Conservation (phyloP, 2,888 invertebrate species). For the Apamea epomidion region DNA sequence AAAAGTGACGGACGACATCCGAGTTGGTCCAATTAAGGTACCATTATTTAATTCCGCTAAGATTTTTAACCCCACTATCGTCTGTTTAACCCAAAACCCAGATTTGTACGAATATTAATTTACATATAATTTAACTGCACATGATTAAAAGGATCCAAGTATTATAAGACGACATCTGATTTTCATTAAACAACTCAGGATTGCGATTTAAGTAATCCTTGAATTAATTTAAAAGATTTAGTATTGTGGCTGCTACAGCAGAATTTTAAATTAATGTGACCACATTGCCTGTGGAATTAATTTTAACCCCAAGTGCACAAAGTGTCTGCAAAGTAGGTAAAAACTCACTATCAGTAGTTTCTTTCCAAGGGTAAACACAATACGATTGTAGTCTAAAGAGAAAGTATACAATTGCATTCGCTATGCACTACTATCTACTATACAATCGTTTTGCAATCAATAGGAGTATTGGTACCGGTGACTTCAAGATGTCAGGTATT, state of each 20-base stretch:
- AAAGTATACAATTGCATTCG: conserved; percentile 42
- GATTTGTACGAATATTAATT: conserved; percentile 22
- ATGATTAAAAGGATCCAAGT: conserved; percentile 47
- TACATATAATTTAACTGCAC: conserved; percentile 35
- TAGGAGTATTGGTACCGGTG: conserved; percentile 31
- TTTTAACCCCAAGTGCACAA: neutral
- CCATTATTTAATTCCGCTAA: neutral
- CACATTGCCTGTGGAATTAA: neutral
- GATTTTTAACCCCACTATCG: neutral
- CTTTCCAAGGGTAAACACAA: conserved; percentile 16
- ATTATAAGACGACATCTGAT: conserved; percentile 52
- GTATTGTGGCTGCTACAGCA: conserved; percentile 10
- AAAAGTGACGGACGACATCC: neutral
- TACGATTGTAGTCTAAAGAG: conserved; percentile 19
- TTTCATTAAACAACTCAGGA: conserved; percentile 49
- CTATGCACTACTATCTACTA: conserved; percentile 25
- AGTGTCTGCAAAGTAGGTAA: neutral
- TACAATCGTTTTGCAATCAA: conserved; percentile 45
- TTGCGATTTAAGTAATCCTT: conserved; percentile 28
- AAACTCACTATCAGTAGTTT: neutral
- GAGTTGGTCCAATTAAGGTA: neutral
- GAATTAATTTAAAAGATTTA: conserved; percentile 46
- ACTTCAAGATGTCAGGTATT: conserved; percentile 50
- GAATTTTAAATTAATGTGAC: conserved; percentile 17
- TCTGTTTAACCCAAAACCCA: neutral